Evolutionary conservation across 2,113 vertebrate species (phyloP).

Genomic region (Neotoma lepida): DNA sequence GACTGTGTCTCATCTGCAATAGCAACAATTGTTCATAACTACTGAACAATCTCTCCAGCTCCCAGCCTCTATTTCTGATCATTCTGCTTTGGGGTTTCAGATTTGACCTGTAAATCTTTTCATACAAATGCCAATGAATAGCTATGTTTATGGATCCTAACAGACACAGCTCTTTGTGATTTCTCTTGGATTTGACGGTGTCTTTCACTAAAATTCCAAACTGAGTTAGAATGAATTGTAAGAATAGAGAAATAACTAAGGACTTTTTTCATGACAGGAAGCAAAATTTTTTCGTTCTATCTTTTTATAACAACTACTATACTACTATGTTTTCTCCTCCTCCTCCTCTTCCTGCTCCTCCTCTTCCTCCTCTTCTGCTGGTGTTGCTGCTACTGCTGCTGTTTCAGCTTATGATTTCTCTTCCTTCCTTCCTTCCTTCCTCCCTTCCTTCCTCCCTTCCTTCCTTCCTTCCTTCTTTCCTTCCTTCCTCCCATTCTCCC

Average conservation of each 20-base stretch:
- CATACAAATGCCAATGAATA: not conserved
- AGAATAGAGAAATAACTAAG: not conserved
- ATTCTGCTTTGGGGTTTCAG: not conserved
- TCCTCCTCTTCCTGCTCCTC: not conserved
- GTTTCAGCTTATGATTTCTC: not conserved
- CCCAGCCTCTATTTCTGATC: not conserved
- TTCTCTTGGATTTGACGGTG: not conserved
- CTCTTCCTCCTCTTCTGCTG: not conserved
- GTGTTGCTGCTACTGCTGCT: not conserved
- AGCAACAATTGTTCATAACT: not conserved
- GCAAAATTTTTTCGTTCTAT: not conserved
- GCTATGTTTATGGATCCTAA: not conserved
- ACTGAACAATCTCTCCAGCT: not conserved
- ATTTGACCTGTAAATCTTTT: conserved; percentile 29
- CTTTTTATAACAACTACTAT: not conserved
- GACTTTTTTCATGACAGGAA: not conserved
- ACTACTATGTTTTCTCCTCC: not conserved
- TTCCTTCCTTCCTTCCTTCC: not conserved
- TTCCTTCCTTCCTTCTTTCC: not conserved
- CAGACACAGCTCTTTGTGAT: not conserved
- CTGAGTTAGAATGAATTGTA: not conserved
- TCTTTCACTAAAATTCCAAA: not conserved
- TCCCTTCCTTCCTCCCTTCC: not conserved
- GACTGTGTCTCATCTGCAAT: not conserved
- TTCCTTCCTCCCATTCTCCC: rapidly evolving